Base-by-base conservation (phyloP, 2,888 invertebrate genomes). In the Hemithea aestivaria region DNA sequence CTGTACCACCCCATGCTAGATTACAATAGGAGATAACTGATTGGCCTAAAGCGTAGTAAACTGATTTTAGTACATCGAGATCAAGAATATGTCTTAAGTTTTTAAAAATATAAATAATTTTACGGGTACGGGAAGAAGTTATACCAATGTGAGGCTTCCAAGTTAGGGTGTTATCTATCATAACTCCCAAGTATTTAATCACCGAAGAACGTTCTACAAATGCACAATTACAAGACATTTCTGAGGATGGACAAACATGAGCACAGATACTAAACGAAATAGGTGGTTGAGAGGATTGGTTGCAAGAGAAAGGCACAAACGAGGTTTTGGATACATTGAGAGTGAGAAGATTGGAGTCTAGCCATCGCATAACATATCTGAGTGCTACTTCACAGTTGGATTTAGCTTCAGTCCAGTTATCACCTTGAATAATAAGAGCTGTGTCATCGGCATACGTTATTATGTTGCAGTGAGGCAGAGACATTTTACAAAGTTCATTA, bases 371-470 rank as follows among this genome's bases (percentile, higher is more conserved):
- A 1, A 45, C 30, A 10, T 22, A 8, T 3, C 6, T 9, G 1
- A 48, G 11, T 0, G 36, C 44, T 6, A 6, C 8, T 26, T 48
- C 41, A 8, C 38, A 27, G n/a, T 10, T 7, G 0, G n/a, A 1
- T 7, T n/a, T 20, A 0, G 28, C 38, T 6, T 32, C 29, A 2
- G 35, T 20, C 38, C 31, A 40, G 9, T 31, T 33, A 6, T 27
- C 12, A 1, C 34, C 41, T 1, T 32, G 16, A 10, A 51, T 41
- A 2, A 45, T 8, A 2, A 47, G 20, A 10, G 38, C 45, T 1
- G 37, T 43, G n/a, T n/a, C n/a, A 7, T 50, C 40, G 0, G 45
- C 47, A 7, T 34, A 45, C 0, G 37, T 32, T 1, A 43, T 20
- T 7, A 35, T 33, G n/a, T 30, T 28, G 1, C 25, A 30, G 1